Evolutionary conservation across 2,797 vertebrate genomes (phyloP).

Genomic region (Mormyrus hasselquistii): DNA sequence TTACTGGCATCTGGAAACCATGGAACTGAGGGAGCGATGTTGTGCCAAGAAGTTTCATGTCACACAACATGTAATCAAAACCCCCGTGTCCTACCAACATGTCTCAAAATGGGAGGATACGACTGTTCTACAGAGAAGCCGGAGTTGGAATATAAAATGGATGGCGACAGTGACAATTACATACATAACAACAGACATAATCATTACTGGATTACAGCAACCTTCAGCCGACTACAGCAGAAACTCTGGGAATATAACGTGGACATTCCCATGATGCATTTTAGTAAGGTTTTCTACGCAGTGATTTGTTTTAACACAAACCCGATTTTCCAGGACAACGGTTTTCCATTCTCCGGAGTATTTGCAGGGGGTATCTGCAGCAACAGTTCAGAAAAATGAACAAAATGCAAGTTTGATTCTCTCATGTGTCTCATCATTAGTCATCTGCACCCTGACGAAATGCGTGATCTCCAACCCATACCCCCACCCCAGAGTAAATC

Average conservation of each 20-base stretch:
- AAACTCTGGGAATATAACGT: background rate
- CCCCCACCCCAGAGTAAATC: background rate
- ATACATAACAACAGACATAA: background rate
- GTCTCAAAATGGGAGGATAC: background rate
- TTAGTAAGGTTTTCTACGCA: background rate
- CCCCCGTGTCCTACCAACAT: background rate
- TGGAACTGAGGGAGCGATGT: background rate
- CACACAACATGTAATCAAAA: background rate
- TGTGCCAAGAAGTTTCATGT: background rate
- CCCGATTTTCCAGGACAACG: background rate
- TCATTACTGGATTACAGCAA: background rate
- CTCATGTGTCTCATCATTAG: background rate
- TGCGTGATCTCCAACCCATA: background rate
- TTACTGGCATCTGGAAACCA: slow-evolving; percentile 19
- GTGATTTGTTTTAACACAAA: background rate
- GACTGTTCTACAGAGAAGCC: background rate
- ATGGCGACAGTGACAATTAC: background rate
- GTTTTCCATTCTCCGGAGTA: background rate
- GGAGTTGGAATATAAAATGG: background rate
- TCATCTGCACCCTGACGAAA: background rate
- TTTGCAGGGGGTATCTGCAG: background rate
- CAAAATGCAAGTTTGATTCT: background rate
- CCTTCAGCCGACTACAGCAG: background rate
- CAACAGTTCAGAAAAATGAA: background rate
- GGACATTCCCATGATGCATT: background rate